Evolutionary conservation across 2,113 vertebrate genomes (phyloP).

Genomic region (Pollachius pollachius): DNA sequence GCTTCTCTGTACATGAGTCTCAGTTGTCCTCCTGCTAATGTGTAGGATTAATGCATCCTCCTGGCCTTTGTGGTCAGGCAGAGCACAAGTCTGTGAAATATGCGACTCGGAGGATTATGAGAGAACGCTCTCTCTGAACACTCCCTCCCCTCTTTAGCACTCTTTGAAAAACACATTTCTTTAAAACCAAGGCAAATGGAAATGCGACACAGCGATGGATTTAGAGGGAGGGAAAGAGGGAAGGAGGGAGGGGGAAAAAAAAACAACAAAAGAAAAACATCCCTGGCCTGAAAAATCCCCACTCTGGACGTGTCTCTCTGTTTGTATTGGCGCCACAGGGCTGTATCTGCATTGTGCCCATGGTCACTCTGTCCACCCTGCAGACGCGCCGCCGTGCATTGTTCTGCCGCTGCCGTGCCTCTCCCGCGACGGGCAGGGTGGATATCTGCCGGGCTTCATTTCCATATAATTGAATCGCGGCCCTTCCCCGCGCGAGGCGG

Average conservation of each 20-base stretch:
- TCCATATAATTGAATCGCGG: constrained; percentile 77
- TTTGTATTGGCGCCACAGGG: too few species aligned
- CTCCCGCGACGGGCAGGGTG: constrained; percentile 46
- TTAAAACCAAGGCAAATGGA: constrained; percentile 29
- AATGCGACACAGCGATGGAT: background rate
- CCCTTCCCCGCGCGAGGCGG: constrained; percentile 67
- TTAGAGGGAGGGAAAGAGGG: background rate
- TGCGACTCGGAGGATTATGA: constrained; percentile 49
- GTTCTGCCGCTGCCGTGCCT: constrained; percentile 29
- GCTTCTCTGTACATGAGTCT: constrained; percentile 66
- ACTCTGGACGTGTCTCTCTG: too few species aligned
- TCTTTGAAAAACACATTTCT: constrained; percentile 45
- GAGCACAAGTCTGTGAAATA: constrained; percentile 54
- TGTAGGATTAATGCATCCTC: constrained; percentile 66
- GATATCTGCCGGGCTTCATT: constrained; percentile 74
- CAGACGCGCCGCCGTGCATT: constrained; percentile 26
- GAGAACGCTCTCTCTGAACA: constrained; percentile 41
- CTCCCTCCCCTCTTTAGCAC: constrained; percentile 36
- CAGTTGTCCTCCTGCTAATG: constrained; percentile 68
- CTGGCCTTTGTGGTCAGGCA: constrained; percentile 64
- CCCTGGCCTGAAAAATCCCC: too few species aligned
- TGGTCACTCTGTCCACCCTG: constrained; percentile 18
- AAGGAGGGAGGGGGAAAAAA: background rate
- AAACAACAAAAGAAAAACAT: too few species aligned
- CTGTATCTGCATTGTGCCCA: background rate